Conservation (phyloP, 64 coral and sea anemone genomes). For the Stylophora pistillata region DNA sequence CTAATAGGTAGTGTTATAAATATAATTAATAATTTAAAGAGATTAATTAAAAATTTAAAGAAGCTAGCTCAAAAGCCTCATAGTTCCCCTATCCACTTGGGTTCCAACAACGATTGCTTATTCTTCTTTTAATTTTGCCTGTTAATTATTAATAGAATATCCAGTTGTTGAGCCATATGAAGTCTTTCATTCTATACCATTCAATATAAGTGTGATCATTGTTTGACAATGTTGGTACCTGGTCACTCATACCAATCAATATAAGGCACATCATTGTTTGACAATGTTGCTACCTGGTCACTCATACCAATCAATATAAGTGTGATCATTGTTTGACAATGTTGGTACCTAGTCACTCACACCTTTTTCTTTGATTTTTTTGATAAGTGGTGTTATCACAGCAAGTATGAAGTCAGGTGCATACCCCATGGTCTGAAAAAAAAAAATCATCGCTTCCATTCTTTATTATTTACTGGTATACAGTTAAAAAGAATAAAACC, state of each 20-base stretch:
- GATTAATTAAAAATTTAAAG: too few species aligned
- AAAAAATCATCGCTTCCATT: neutral
- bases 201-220: too few species aligned
- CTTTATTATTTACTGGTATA: too few species aligned
- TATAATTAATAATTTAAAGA: too few species aligned
- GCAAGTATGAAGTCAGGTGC: constrained; percentile 91
- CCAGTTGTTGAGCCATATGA: neutral
- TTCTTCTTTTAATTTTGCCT: too few species aligned
- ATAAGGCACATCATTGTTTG: too few species aligned
- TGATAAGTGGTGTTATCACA: constrained; percentile 87
- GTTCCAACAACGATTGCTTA: too few species aligned
- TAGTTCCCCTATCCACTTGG: too few species aligned
- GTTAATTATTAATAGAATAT: too few species aligned
- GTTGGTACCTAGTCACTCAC: neutral
- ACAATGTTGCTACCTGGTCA: neutral
- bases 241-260: constrained; percentile 33
- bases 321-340: neutral
- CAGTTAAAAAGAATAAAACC: too few species aligned
- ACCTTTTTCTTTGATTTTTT: constrained; percentile 94
- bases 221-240: neutral
- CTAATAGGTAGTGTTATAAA: too few species aligned
- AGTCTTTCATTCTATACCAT: neutral
- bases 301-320: constrained; percentile 32
- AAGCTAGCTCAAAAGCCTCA: too few species aligned
- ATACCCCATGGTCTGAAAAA: constrained; percentile 81